Evolutionary conservation across 2,113 vertebrate species (phyloP).

Genomic region (Cariama cristata): DNA sequence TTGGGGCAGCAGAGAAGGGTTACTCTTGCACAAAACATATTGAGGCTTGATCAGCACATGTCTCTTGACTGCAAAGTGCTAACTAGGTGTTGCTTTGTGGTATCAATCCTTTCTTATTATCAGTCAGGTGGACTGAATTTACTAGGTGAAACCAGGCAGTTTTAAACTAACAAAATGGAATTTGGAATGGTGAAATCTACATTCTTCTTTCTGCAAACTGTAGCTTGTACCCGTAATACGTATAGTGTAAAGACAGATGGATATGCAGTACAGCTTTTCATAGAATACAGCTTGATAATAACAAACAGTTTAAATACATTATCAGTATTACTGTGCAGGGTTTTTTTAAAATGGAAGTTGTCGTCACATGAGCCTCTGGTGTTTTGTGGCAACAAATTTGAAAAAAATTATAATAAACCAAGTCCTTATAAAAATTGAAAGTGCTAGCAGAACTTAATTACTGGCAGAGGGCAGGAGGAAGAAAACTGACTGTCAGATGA

Average conservation of each 20-base stretch:
- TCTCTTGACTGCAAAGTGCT: not conserved
- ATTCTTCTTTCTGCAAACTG: not conserved
- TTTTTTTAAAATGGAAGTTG: not conserved
- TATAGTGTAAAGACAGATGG: not conserved
- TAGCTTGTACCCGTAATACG: not conserved
- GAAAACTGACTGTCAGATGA: constrained; percentile 42
- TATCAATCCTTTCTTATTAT: not conserved
- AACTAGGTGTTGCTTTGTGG: not conserved
- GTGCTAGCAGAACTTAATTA: constrained; percentile 39
- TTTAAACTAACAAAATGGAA: not conserved
- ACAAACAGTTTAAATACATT: not conserved
- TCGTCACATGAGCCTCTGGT: not conserved
- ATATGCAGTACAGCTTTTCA: not conserved
- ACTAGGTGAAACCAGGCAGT: not conserved
- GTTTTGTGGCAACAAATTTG: not conserved
- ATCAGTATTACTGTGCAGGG: not conserved
- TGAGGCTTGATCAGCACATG: not conserved
- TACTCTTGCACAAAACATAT: not conserved
- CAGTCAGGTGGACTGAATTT: not conserved
- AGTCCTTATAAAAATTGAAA: not conserved
- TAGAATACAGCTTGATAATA: not conserved
- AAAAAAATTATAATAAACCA: constrained; percentile 18
- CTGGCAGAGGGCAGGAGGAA: constrained; percentile 16
- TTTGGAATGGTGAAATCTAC: not conserved
- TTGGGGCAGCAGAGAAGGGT: not conserved